These are phyloP conservation scores for Drosophila rhopaloa DNA, from an alignment of 1,140 invertebrate genomes.

Conservation along the genomic window DNA sequence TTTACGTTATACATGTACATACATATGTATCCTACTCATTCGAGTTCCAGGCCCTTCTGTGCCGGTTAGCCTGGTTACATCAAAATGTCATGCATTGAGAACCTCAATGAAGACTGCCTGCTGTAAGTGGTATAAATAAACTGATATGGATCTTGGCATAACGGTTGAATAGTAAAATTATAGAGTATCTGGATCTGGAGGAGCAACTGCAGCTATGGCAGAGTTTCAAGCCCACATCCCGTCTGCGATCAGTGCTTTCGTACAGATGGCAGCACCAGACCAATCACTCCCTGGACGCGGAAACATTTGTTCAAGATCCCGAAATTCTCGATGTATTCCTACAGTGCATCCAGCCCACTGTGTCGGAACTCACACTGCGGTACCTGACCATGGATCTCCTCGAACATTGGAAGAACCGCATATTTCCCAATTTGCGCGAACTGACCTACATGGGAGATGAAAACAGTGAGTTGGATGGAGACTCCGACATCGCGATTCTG, in stretches of 20 bases:
- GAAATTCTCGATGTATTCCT: conserved; percentile 4
- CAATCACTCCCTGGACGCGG: not conserved
- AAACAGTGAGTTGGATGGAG: conserved; percentile 11
- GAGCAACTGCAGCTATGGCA: conserved; percentile 41
- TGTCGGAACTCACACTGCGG: conserved; percentile 8
- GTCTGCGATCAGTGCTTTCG: conserved; percentile 11
- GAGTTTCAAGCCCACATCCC: conserved; percentile 16
- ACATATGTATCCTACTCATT: not conserved
- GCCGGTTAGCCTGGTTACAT: too few relatives aligned
- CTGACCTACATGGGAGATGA: conserved; percentile 32
- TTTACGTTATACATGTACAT: not conserved
- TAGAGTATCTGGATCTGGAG: conserved; percentile 31
- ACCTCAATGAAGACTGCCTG: conserved; percentile 40
- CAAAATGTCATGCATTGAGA: conserved; percentile 5
- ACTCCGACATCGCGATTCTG: conserved; percentile 24
- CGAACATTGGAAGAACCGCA: conserved; percentile 6
- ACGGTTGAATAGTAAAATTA: conserved; percentile 24
- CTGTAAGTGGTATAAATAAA: conserved; percentile 17
- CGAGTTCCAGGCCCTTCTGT: not conserved
- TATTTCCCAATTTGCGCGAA: conserved; percentile 9
- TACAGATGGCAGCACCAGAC: conserved; percentile 27
- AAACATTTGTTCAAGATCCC: conserved; percentile 2
- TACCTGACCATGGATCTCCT: conserved; percentile 26
- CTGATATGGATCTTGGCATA: not conserved
- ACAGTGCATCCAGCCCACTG: conserved; percentile 10